A percentile compares a stretch with the other conserved stretches of the same genome.
Conservation (phyloP, 2,888 invertebrate species). For the Andricus curvator region DNA sequence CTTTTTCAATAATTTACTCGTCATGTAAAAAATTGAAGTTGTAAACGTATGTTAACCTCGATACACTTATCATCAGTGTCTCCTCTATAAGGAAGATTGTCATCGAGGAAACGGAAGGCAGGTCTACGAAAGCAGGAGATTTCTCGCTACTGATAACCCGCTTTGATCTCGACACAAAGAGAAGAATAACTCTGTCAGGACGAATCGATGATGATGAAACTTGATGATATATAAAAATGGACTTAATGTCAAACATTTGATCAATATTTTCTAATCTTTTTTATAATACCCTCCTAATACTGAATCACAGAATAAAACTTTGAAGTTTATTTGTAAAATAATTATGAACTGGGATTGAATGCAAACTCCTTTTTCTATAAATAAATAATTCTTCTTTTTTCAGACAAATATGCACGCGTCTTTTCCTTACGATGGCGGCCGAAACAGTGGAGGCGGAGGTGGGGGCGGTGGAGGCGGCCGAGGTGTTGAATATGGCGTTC, state of each 20-base stretch:
- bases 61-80: slow-evolving; percentile 42
- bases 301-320: not conserved
- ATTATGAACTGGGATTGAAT: no score
- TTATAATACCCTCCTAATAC: not conserved
- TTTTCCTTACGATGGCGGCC: slow-evolving; percentile 79
- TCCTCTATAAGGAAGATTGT: slow-evolving; percentile 43
- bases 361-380: not conserved
- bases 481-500: slow-evolving; percentile 73
- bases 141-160: slow-evolving; percentile 36
- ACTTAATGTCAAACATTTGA: not conserved
- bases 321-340: not conserved
- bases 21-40: slow-evolving; percentile 9
- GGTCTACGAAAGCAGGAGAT: slow-evolving; percentile 39
- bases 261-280: not conserved
- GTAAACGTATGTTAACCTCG: slow-evolving; percentile 15
- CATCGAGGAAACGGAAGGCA: slow-evolving; percentile 42
- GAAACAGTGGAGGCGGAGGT: slow-evolving; percentile 75
- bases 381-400: slow-evolving; percentile 53
- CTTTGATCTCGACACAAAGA: slow-evolving; percentile 29
- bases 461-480: slow-evolving; percentile 70
- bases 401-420: slow-evolving; percentile 80
- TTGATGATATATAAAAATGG: not conserved
- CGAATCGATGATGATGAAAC: slow-evolving; percentile 20
- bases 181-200: slow-evolving; percentile 35
- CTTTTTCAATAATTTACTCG: not conserved